Evolutionary conservation across 2,113 vertebrate genomes (phyloP).

Genomic region (Aepyceros melampus): DNA sequence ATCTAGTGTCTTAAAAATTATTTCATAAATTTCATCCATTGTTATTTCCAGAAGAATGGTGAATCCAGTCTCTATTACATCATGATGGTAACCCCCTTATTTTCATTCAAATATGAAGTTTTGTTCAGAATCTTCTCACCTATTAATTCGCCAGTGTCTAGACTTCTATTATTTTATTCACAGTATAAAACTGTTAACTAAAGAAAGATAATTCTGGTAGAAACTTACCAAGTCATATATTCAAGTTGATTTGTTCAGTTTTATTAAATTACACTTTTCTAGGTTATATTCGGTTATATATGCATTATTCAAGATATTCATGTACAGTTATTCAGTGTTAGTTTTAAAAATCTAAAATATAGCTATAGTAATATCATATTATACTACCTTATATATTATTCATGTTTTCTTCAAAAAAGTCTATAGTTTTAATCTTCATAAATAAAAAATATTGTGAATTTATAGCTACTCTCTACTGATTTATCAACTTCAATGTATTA

Average conservation of each 20-base stretch:
- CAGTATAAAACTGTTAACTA: background rate
- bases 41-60: background rate
- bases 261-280: background rate
- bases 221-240: background rate
- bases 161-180: background rate
- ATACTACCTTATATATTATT: background rate
- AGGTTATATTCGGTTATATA: background rate
- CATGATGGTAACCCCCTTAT: background rate
- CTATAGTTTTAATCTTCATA: background rate
- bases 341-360: background rate
- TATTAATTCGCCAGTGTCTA: background rate
- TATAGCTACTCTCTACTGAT: background rate
- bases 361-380: background rate
- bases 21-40: background rate
- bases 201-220: background rate
- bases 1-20: background rate
- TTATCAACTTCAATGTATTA: background rate
- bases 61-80: background rate
- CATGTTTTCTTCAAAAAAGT: background rate
- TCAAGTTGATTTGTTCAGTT: background rate
- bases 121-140: background rate
- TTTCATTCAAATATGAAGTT: background rate
- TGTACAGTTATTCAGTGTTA: background rate
- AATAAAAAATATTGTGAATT: background rate
- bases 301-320: background rate